Percentiles rank a stretch among this genome's conserved stretches.
phyloP scores from a whole-genome alignment of 2,113 vertebrate species.

The Neogobius melanostomus region DNA sequence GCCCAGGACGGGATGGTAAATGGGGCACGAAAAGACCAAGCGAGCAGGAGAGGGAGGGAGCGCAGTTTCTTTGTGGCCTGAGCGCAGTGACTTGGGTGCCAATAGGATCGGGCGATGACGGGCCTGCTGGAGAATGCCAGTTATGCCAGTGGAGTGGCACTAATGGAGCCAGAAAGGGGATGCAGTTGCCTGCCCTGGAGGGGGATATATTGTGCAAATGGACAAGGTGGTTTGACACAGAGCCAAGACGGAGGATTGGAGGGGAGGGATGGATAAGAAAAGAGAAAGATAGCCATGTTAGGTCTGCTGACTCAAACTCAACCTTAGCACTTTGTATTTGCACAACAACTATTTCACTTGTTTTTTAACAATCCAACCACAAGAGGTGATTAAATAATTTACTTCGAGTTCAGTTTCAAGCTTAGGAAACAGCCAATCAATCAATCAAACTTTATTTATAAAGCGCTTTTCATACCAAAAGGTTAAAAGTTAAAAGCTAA shows the following conservation, averaged over 20 bases:
- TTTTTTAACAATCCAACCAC: conserved; percentile 2
- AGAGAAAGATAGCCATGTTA: conserved; percentile 72
- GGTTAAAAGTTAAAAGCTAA: no score
- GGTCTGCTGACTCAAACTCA: conserved; percentile 69
- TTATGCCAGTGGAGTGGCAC: conserved; percentile 74
- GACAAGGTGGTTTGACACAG: conserved; percentile 71
- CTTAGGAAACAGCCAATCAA: neutral
- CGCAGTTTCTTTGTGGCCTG: conserved; percentile 57
- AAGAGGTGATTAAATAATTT: neutral
- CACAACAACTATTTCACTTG: conserved; percentile 19
- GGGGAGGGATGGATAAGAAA: conserved; percentile 44
- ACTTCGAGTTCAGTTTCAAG: conserved; percentile 9
- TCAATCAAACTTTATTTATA: no score
- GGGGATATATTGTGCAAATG: conserved; percentile 76
- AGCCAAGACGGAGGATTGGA: conserved; percentile 75
- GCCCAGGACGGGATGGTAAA: conserved; percentile 52
- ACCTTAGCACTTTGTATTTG: conserved; percentile 48
- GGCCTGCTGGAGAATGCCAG: conserved; percentile 72
- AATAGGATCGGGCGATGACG: conserved; percentile 69
- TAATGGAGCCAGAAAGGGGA: conserved; percentile 75
- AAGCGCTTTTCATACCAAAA: no score
- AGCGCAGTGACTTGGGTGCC: conserved; percentile 70
- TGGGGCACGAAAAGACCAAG: conserved; percentile 54
- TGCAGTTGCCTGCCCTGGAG: conserved; percentile 72
- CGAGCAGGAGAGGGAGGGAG: conserved; percentile 47